Evolutionary conservation across 2,888 invertebrate genomes (phyloP), one percentile per base, ranked within the genome.

Genomic region (Glaucopsyche alexis): DNA sequence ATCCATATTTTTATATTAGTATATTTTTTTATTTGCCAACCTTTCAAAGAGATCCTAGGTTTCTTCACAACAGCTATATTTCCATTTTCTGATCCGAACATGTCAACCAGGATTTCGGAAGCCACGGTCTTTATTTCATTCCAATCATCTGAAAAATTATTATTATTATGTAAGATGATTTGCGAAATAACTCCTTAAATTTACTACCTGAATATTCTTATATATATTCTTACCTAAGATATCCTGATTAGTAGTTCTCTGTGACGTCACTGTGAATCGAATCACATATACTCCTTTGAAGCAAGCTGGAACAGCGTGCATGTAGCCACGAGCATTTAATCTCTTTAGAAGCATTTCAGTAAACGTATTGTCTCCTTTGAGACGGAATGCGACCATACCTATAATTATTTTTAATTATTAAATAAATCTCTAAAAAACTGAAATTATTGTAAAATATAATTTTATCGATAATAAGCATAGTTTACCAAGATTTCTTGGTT

Each of bases 291-390:
- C 95, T 0, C 96, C 97, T 83, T 98, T 98, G 74, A 99, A 94
- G 74, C 97, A 96, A 0, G 99, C 98, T 0, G 99, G 99, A 0
- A 99, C 99, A 77, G 98, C 98, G 87, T 99, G 99, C 8, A 99
- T 94, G 79, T 96, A 95, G 8, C 98, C 99, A 0, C 97, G 95
- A 1, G 95, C 95, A 83, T 99, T 99, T 72, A 99, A 87, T 0
- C 96, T 94, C 85, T 98, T 98, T 73, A 99, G 93, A 6, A 99
- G 90, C 14, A 95, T 94, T 87, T 99, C 99, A 0, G 99, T 99
- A 67, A 98, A 92, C 0, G 96, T 95, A 82, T 98, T 96, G 86
- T 98, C 95, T 72, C 98, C 97, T 40, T 95, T 94, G 7, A 99
- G 93, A 47, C 99, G 95, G 85, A 99, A 98, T 0, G 97, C 98